Percentiles rank a stretch among this genome's conserved stretches.
phyloP scores from a whole-genome alignment of 2,797 vertebrate genomes.

The Nannoperca australis region DNA sequence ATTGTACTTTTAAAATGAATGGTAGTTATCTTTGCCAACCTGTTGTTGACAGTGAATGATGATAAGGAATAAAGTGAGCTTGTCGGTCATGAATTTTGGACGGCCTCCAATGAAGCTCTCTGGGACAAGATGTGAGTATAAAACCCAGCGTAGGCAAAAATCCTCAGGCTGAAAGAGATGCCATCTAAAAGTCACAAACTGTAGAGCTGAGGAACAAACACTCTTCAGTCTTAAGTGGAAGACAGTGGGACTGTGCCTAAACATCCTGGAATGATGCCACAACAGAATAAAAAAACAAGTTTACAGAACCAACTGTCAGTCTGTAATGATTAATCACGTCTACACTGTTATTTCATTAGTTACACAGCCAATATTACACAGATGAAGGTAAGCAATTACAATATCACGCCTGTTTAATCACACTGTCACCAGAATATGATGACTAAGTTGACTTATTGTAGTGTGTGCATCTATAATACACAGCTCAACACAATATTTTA shows the following conservation, averaged over 20 bases:
- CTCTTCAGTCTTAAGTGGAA: conserved; percentile 7
- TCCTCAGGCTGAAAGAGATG: conserved; percentile 14
- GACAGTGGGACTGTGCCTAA: conserved; percentile 1
- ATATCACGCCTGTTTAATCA: conserved; percentile 1
- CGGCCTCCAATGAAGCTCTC: conserved; percentile 23
- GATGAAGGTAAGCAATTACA: not conserved
- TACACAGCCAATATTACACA: not conserved
- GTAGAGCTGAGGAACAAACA: conserved; percentile 10
- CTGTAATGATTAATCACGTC: conserved; percentile 1
- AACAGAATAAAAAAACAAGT: not conserved
- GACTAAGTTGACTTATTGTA: not conserved
- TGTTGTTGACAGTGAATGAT: conserved; percentile 61
- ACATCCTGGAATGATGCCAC: conserved; percentile 20
- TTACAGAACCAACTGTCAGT: not conserved
- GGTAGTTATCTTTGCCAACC: conserved; percentile 62
- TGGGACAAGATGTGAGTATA: conserved; percentile 21
- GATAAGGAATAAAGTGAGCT: conserved; percentile 37
- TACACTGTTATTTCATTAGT: not conserved
- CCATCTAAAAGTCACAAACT: conserved; percentile 20
- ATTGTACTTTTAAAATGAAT: conserved; percentile 51
- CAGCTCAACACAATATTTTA: not conserved
- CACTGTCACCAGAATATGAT: not conserved
- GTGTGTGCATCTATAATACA: no score
- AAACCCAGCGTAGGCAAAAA: conserved; percentile 30
- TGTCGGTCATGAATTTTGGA: conserved; percentile 53